These are phyloP conservation scores for Parasteatoda tepidariorum DNA, from an alignment of 1,140 invertebrate genomes.

Conservation along the genomic window DNA sequence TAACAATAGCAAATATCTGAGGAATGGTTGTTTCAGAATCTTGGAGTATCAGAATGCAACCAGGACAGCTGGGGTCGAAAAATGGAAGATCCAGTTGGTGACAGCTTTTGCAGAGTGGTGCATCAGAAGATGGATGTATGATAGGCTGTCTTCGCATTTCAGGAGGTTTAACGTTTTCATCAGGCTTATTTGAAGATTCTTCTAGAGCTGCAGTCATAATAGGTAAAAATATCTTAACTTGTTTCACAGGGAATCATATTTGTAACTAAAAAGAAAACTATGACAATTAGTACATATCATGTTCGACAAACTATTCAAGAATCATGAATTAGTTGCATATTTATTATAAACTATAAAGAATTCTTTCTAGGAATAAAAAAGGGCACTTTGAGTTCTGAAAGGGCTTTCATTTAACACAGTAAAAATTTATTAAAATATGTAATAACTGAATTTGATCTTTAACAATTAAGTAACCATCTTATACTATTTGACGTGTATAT, in stretches of 20 bases:
- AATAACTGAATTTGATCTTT: too few relatives aligned
- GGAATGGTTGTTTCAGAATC: conserved; percentile 69
- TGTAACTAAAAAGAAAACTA: background rate
- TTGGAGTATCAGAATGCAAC: conserved; percentile 69
- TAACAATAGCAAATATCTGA: conserved; percentile 72
- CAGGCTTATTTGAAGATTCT: background rate
- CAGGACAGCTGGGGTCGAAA: conserved; percentile 71
- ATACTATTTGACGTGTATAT: too few relatives aligned
- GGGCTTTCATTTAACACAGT: too few relatives aligned
- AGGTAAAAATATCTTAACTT: background rate
- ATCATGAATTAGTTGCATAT: too few relatives aligned
- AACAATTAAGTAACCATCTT: too few relatives aligned
- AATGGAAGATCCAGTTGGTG: conserved; percentile 70
- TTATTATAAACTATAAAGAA: too few relatives aligned
- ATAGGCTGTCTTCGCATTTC: conserved; percentile 64
- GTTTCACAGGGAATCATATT: background rate
- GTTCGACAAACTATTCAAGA: too few relatives aligned
- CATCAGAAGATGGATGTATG: conserved; percentile 71
- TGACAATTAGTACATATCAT: too few relatives aligned
- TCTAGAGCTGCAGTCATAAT: conserved; percentile 42
- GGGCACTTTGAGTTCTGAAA: too few relatives aligned
- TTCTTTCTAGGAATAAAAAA: too few relatives aligned
- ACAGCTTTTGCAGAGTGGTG: conserved; percentile 71
- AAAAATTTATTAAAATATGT: too few relatives aligned
- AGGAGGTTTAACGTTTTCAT: background rate